These are phyloP conservation scores for Sitta europaea DNA, from an alignment of 2,113 vertebrate species.

Conservation along the genomic window DNA sequence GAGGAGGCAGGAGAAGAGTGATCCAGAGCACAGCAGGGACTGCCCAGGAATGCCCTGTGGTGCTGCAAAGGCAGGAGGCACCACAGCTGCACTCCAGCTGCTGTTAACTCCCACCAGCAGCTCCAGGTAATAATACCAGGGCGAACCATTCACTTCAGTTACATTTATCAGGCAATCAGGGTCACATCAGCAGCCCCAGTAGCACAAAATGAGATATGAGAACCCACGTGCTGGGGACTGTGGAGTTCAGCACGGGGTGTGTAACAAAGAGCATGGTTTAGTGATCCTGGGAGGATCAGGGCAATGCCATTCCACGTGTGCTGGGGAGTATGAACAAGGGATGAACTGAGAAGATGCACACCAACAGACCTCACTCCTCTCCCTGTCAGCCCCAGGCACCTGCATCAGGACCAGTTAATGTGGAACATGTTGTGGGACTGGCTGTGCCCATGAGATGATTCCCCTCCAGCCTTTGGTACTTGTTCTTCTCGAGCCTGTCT, in stretches of 20 bases:
- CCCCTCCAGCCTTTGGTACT: background rate
- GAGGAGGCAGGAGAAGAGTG: fast-evolving
- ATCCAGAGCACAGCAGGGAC: background rate
- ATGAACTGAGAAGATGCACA: background rate
- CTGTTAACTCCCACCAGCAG: background rate
- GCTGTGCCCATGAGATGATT: background rate
- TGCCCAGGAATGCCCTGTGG: background rate
- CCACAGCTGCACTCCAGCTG: background rate
- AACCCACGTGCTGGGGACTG: background rate
- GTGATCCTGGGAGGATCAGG: no score
- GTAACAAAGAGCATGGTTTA: background rate
- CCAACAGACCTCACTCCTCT: fast-evolving
- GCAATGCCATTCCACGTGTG: background rate
- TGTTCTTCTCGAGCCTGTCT: background rate
- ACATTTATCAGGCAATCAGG: slow-evolving; percentile 27
- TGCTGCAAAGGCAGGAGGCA: background rate
- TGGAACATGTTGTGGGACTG: background rate
- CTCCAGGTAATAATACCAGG: background rate
- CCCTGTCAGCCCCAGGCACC: background rate
- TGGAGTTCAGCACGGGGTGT: fast-evolving
- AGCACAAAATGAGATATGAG: background rate
- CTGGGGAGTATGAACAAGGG: background rate
- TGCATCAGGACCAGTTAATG: background rate
- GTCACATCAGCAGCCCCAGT: background rate
- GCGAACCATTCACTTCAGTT: slow-evolving; percentile 17